Conservation (phyloP, 2,888 invertebrate genomes). For the Fissipunctia ypsillon region DNA sequence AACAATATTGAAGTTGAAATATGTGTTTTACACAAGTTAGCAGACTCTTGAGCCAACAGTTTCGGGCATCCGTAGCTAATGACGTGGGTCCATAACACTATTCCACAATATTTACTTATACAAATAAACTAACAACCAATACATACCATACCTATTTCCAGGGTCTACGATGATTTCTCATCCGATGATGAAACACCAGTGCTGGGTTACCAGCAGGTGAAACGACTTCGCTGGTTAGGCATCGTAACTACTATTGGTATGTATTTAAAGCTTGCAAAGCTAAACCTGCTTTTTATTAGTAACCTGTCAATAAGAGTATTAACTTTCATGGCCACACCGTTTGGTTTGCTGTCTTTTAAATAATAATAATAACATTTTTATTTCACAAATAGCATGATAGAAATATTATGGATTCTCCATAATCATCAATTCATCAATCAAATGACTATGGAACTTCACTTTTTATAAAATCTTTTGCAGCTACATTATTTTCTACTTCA, state of each 20-base stretch:
- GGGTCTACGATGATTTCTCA: slow-evolving; percentile 82
- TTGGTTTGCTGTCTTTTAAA: background rate
- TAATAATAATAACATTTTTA: background rate
- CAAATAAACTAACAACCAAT: background rate
- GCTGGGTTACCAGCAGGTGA: slow-evolving; percentile 79
- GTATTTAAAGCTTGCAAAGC: slow-evolving; percentile 1
- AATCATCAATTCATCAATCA: background rate
- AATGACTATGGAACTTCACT: background rate
- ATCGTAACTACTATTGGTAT: slow-evolving; percentile 80
- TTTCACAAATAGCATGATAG: background rate
- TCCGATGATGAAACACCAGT: slow-evolving; percentile 84
- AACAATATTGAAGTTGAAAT: background rate
- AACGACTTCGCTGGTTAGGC: slow-evolving; percentile 76
- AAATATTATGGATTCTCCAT: too few relatives aligned
- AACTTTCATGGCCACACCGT: background rate
- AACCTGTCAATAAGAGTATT: background rate
- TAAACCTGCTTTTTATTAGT: background rate
- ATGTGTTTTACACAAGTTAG: background rate
- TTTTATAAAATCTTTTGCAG: background rate
- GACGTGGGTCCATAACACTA: slow-evolving; percentile 74
- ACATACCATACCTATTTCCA: slow-evolving; percentile 69
- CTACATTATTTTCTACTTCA: background rate
- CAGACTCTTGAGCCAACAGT: background rate
- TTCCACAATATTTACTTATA: background rate
- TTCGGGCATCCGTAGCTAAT: slow-evolving; percentile 1